These are phyloP conservation scores for Epinephelus awoara DNA, from an alignment of 2,797 vertebrate species.

Conservation along the genomic window DNA sequence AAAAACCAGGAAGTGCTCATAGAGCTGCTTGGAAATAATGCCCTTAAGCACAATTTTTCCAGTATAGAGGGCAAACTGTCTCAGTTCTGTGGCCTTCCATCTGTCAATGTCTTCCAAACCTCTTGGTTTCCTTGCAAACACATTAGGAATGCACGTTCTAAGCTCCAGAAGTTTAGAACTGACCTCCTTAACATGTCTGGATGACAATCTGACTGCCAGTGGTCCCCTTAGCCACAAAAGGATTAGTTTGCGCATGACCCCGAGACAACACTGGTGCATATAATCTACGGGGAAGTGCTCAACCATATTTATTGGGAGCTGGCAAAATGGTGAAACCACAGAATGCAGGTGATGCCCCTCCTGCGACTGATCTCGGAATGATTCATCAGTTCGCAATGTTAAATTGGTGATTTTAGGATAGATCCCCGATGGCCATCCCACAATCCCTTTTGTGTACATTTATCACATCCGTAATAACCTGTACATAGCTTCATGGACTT, in stretches of 20 bases:
- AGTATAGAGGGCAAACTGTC: background rate
- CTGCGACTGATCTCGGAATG: background rate
- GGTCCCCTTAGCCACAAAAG: too few species aligned
- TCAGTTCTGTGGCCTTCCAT: background rate
- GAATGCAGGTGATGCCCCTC: background rate
- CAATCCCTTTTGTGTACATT: background rate
- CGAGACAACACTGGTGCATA: background rate
- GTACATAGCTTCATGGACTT: background rate
- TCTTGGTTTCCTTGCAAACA: slow-evolving; percentile 10
- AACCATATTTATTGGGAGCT: background rate
- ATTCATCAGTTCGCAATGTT: background rate
- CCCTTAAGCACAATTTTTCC: background rate
- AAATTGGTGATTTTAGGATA: background rate
- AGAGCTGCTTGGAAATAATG: background rate
- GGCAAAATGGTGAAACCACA: background rate
- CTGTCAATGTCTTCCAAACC: background rate
- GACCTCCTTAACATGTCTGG: background rate
- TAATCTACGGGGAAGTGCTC: background rate
- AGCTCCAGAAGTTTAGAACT: background rate
- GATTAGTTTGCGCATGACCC: too few species aligned
- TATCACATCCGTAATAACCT: background rate
- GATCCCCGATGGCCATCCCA: background rate
- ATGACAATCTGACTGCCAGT: too few species aligned
- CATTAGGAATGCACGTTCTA: background rate
- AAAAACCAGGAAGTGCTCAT: background rate